Conservation (phyloP, 2,797 vertebrate species). For the Poecilia gillii region DNA sequence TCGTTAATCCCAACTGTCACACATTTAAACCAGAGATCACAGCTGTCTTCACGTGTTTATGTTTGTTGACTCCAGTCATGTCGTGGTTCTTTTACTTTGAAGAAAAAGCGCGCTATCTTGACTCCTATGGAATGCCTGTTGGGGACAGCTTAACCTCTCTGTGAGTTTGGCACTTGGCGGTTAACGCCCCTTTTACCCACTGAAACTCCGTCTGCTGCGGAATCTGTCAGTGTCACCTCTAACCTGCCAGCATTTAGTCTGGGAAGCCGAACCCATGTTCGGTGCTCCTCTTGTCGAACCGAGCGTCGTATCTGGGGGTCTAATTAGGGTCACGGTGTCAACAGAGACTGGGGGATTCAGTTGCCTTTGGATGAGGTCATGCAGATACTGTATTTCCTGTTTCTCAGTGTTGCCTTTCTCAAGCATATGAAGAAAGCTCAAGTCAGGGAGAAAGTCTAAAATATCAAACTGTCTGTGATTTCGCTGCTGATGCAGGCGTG, state of each 20-base stretch:
- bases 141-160: slow-evolving; percentile 21
- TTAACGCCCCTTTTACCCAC: slow-evolving; percentile 73
- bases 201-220: slow-evolving; percentile 59
- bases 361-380: background rate
- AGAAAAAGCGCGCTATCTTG: background rate
- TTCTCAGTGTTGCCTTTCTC: background rate
- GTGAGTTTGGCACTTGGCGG: slow-evolving; percentile 73
- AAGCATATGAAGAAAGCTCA: background rate
- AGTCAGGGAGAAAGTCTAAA: background rate
- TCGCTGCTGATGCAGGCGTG: background rate
- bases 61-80: background rate
- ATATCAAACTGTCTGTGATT: background rate
- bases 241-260: slow-evolving; percentile 7
- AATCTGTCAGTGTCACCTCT: slow-evolving; percentile 71
- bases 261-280: background rate
- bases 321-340: slow-evolving; percentile 10
- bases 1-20: fast-evolving
- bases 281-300: background rate
- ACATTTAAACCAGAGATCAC: fast-evolving
- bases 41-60: background rate
- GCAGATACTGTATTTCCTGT: slow-evolving; percentile 5
- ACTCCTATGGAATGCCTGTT: fast-evolving
- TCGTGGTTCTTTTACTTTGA: slow-evolving; percentile 22
- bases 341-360: background rate
- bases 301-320: background rate